Evolutionary conservation across 1,140 invertebrate species (phyloP).

Genomic region (Tenebrio molitor): DNA sequence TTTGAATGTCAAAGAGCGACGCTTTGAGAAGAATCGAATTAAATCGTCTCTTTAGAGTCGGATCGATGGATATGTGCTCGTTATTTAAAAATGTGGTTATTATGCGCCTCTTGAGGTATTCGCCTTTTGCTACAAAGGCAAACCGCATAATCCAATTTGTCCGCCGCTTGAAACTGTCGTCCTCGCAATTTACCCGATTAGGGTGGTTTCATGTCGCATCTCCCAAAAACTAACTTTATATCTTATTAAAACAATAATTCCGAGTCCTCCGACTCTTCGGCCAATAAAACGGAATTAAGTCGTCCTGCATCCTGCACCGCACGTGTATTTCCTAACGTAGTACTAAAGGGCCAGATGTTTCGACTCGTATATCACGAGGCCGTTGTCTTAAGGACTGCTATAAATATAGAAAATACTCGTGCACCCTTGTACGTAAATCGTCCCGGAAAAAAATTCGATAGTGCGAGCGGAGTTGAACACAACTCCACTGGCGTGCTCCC

Average conservation of each 20-base stretch:
- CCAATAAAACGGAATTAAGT: constrained; percentile 17
- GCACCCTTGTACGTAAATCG: constrained; percentile 38
- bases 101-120: constrained; percentile 44
- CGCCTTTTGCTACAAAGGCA: constrained; percentile 40
- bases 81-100: constrained; percentile 47
- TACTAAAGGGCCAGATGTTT: constrained; percentile 45
- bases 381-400: constrained; percentile 50
- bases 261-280: too few relatives aligned
- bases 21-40: constrained; percentile 42
- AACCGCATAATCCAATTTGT: constrained; percentile 53
- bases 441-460: constrained; percentile 44
- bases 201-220: constrained; percentile 10
- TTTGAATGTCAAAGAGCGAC: constrained; percentile 38
- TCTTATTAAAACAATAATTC: too few relatives aligned
- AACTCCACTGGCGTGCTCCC: neutral
- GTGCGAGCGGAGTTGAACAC: neutral
- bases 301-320: constrained; percentile 1
- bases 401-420: constrained; percentile 50
- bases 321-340: constrained; percentile 43
- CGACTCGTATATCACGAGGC: constrained; percentile 46
- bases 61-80: constrained; percentile 42
- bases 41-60: constrained; percentile 19
- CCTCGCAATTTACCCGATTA: constrained; percentile 44
- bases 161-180: constrained; percentile 47
- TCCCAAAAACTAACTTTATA: too few relatives aligned